These are phyloP conservation scores for Characodon lateralis DNA, from an alignment of 2,797 vertebrate genomes.

Conservation along the genomic window DNA sequence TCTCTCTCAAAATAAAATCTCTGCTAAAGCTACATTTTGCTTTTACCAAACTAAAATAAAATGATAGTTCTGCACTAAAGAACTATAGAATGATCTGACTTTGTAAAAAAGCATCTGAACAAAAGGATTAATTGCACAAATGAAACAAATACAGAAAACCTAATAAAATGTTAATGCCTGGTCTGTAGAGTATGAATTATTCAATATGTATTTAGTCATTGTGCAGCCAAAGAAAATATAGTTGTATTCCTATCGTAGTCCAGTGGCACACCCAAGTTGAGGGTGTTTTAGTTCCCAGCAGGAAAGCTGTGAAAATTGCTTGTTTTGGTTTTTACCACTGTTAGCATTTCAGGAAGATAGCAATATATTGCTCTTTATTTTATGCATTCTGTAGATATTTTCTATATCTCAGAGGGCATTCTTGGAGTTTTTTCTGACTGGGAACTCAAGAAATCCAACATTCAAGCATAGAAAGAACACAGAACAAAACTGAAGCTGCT, in stretches of 20 bases:
- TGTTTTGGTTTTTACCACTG: background rate
- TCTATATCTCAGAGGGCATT: too few relatives aligned
- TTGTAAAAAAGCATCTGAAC: background rate
- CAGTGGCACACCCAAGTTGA: background rate
- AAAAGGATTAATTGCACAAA: background rate
- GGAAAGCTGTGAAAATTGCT: background rate
- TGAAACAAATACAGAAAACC: background rate
- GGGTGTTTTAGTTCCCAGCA: background rate
- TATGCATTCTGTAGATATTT: too few relatives aligned
- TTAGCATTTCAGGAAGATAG: too few relatives aligned
- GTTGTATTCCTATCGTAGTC: too few relatives aligned
- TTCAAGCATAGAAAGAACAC: too few relatives aligned
- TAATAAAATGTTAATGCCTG: background rate
- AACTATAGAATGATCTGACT: background rate
- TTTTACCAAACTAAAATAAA: background rate
- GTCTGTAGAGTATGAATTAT: background rate
- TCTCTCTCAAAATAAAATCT: background rate
- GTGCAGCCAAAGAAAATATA: background rate
- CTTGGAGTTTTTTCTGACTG: too few relatives aligned
- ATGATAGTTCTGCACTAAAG: background rate
- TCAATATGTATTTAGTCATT: background rate
- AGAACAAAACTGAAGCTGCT: too few relatives aligned
- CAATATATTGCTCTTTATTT: too few relatives aligned
- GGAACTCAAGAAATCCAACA: too few relatives aligned
- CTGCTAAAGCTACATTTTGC: background rate